Base-by-base conservation (phyloP, 1,140 invertebrate genomes). In the Drosophila punjabiensis region DNA sequence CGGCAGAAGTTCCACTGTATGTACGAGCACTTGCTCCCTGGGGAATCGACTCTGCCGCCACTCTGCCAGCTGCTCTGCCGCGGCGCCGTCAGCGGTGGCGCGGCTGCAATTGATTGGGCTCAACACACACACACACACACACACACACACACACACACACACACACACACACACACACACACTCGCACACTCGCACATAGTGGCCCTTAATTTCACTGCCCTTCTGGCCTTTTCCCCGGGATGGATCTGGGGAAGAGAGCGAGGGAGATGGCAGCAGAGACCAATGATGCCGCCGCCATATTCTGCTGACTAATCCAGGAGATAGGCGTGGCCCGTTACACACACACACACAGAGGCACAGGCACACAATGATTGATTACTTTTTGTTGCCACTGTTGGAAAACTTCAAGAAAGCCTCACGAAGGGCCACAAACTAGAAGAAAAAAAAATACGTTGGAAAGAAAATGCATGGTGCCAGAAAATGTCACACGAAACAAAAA, bases 261-360 rank as follows among this genome's bases (percentile, higher is more conserved):
- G 28, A 75, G 70, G 62, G 77, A 75, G 67, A 73, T 30, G 55
- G 69, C 56, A 59, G 55, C 41, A 58, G 69, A 89, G 85, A 89
- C 86, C 86, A 89, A 89, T 89, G 86, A 89, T 89, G 86, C 86
- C 86, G 86, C 81, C 83, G 82, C 86, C 90, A 91, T 73, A 83
- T 90, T 87, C 55, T 92, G 91, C 91, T 92, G 91, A 92, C 71
- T 92, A 92, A 92, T 92, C 81, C 91, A 91, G 83, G 91, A 92
- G 91, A 91, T 91, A 92, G 91, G 91, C 91, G 91, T 92, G 91
- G 91, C 84, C 90, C 79, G 66, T 63, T 63, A 73, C 60, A 83
- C 70, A 76, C 69, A 82, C 32, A 61, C 41, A 53, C 61, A 70
- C 45, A 35, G 39, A n/a, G 41, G 32, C 52, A 78, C 33, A 68